These are phyloP conservation scores for Acromyrmex charruanus DNA, from an alignment of 1,140 invertebrate genomes.

Conservation along the genomic window DNA sequence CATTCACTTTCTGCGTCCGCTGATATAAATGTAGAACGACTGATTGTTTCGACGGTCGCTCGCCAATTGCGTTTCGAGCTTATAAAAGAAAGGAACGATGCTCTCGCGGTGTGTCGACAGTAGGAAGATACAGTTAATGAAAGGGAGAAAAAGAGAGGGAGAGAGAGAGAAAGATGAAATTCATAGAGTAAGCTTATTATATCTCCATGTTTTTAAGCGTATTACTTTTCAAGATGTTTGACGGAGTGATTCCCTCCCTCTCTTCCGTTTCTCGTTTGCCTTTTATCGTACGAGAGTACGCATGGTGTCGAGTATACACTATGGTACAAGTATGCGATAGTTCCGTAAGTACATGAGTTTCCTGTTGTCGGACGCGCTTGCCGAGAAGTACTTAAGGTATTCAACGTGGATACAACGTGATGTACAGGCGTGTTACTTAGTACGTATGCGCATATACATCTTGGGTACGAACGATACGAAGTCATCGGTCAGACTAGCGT, in stretches of 20 bases:
- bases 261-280: constrained; percentile 27
- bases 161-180: constrained; percentile 25
- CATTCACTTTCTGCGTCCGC: constrained; percentile 39
- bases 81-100: constrained; percentile 73
- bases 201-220: constrained; percentile 71
- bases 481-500: constrained; percentile 62
- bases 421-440: constrained; percentile 53
- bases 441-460: constrained; percentile 54
- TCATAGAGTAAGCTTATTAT: constrained; percentile 52
- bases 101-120: constrained; percentile 50
- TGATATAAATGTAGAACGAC: constrained; percentile 52
- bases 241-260: constrained; percentile 31
- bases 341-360: constrained; percentile 70
- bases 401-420: constrained; percentile 63
- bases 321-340: neutral
- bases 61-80: constrained; percentile 40
- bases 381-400: constrained; percentile 31
- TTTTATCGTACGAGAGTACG: constrained; percentile 36
- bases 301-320: constrained; percentile 19
- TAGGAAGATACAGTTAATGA: constrained; percentile 66
- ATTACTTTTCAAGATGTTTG: constrained; percentile 69
- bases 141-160: constrained; percentile 26
- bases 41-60: constrained; percentile 60
- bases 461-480: constrained; percentile 42
- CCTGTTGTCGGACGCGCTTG: constrained; percentile 63